These are phyloP conservation scores for Venustoraphidia nigricollis DNA, from an alignment of 2,888 invertebrate species.

Conservation along the genomic window DNA sequence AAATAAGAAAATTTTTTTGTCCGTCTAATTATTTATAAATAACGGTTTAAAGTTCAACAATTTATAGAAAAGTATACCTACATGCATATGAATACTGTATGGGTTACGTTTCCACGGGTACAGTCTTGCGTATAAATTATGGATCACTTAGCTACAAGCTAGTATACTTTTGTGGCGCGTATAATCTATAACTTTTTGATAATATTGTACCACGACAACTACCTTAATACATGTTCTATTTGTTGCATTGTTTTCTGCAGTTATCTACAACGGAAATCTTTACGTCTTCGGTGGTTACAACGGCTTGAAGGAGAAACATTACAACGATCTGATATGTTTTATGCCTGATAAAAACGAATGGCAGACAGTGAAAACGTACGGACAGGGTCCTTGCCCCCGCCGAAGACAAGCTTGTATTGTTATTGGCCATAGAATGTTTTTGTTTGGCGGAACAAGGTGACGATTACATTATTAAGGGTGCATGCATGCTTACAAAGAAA, in stretches of 20 bases:
- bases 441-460: conserved; percentile 86
- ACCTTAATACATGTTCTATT: neutral
- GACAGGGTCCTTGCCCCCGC: conserved; percentile 44
- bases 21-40: too few species aligned
- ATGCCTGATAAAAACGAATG: conserved; percentile 43
- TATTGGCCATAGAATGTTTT: conserved; percentile 53
- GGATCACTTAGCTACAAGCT: too few species aligned
- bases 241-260: conserved; percentile 28
- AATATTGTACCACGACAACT: too few species aligned
- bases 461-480: neutral
- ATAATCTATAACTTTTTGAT: too few species aligned
- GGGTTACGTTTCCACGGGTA: too few species aligned
- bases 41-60: too few species aligned
- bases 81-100: too few species aligned
- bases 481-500: too few species aligned
- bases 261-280: conserved; percentile 58
- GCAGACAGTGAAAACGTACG: conserved; percentile 41
- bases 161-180: too few species aligned
- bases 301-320: conserved; percentile 59
- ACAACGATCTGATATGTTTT: conserved; percentile 69
- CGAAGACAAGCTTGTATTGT: conserved; percentile 70
- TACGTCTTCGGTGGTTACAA: conserved; percentile 88
- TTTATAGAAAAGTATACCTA: too few species aligned
- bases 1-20: too few species aligned
- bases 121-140: too few species aligned